A percentile compares a stretch with the other conserved stretches of the same genome.
phyloP scores from a whole-genome alignment of 2,797 vertebrate species.

The Okamejei kenojei region DNA sequence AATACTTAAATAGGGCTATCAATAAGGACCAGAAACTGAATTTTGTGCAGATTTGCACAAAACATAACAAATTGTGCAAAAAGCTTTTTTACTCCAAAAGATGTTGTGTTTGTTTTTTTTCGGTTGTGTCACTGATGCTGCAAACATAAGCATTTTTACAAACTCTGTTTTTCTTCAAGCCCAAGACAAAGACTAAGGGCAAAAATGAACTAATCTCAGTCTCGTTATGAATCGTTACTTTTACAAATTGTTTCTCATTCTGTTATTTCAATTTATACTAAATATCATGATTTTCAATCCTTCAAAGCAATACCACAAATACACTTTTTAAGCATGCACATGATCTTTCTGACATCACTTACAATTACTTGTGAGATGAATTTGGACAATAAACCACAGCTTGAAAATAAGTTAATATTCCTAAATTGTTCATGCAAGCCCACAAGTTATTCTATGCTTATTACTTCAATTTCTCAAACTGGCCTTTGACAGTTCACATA shows the following conservation, averaged over 20 bases:
- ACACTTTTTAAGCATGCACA: neutral
- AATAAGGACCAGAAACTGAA: neutral
- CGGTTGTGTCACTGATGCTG: too few species aligned
- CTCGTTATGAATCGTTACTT: neutral
- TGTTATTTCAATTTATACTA: neutral
- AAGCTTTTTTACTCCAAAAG: neutral
- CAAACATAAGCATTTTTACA: neutral
- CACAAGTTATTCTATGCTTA: neutral
- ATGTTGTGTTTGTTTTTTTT: neutral
- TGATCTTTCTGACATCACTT: neutral
- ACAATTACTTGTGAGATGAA: neutral
- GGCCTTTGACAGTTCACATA: slow-evolving; percentile 2
- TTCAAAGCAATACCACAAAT: neutral
- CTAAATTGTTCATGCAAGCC: neutral
- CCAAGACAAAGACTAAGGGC: neutral
- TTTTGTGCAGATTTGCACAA: neutral
- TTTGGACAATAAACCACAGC: neutral
- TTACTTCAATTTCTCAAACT: neutral
- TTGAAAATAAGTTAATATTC: neutral
- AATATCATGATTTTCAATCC: neutral
- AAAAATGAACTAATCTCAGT: neutral
- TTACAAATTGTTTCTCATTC: neutral
- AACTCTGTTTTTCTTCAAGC: neutral
- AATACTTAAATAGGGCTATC: neutral
- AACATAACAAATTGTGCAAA: neutral